A percentile compares a stretch with the other conserved stretches of the same genome.
Conservation (phyloP, 2,888 invertebrate genomes). For the Ischnus inquisitorius region DNA sequence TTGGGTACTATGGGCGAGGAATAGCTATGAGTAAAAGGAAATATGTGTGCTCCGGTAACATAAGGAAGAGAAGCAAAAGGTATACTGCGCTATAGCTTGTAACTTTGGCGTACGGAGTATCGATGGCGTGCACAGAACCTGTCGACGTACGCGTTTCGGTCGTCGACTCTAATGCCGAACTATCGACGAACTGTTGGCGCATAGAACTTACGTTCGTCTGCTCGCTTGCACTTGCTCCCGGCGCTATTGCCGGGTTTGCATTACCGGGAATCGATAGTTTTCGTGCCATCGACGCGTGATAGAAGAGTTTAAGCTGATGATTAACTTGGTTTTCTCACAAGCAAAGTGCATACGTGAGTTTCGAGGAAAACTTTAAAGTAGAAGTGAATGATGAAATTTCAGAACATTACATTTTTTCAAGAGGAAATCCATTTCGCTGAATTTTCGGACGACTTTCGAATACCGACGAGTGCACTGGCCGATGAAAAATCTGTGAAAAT, state of each 20-base stretch:
- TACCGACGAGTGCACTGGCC: not conserved
- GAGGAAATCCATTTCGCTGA: not conserved
- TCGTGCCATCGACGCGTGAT: slow-evolving; percentile 9
- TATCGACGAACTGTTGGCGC: slow-evolving; percentile 48
- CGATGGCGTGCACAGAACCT: slow-evolving; percentile 31
- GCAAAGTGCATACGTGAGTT: not conserved
- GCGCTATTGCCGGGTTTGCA: slow-evolving; percentile 14
- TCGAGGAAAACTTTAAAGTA: not conserved
- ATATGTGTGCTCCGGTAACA: not conserved
- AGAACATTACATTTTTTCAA: not conserved
- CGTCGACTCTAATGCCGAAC: slow-evolving; percentile 43
- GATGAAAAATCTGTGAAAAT: slow-evolving; percentile 17
- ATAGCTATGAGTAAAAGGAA: not conserved
- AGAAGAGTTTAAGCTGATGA: slow-evolving; percentile 40
- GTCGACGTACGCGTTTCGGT: slow-evolving; percentile 42
- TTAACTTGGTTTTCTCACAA: slow-evolving; percentile 32
- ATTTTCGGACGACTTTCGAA: not conserved
- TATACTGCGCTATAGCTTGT: not conserved
- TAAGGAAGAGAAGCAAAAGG: not conserved
- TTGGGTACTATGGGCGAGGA: not conserved
- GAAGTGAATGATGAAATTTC: not conserved
- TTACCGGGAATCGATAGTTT: slow-evolving; percentile 44
- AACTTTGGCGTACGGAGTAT: slow-evolving; percentile 15
- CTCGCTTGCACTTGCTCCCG: not conserved
- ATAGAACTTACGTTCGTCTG: slow-evolving; percentile 14